Base-by-base conservation (phyloP, 2,888 invertebrate species). In the Cheilosia variabilis region DNA sequence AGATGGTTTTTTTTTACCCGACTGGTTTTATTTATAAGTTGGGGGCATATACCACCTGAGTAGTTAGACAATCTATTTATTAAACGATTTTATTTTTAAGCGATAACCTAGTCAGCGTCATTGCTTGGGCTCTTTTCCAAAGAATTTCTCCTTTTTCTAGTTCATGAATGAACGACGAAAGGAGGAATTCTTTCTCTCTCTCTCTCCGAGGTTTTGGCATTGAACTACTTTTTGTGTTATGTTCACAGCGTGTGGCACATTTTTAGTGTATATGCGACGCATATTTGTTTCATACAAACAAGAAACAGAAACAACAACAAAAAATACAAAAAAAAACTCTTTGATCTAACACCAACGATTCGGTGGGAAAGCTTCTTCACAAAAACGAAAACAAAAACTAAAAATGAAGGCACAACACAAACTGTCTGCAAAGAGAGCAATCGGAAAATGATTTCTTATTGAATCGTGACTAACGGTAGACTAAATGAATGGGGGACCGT, bases 61-160 rank as follows among this genome's bases (percentile, higher is more conserved):
- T 55, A 17, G 27, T 55, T 55, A 55, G 17, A 55, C 55, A 27
- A 55, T 17, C n/a, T 31, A 55, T 55, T 34, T 55, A 13, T 6
- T 31, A 55, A 13, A 17, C 9, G 15, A 9, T 52, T 19, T 47
- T 47, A 10, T 72, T 52, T 60, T 55, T 55, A 27, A 22, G 17
- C 53, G 77, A 62, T 69, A 60, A 77, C 60, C 52, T 53, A 60
- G 60, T 60, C 60, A 60, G 45, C 41, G 76, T 60, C 52, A 58
- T 19, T 76, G 58, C 41, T 75, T 75, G n/a, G 17, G 63, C 45
- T 73, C 34, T 45, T 45, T 75, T 57, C 4, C n/a, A 78, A 55
- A 62, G 55, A 69, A 65, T 62, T 69, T 78, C 77, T 62, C 76
- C 76, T 69, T 65, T 24, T 66, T 71, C 72, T 79, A 79, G 79